Evolutionary conservation across 1,140 invertebrate species (phyloP), one percentile per base, ranked within the genome.

Genomic region (Papilio aristodemus): DNA sequence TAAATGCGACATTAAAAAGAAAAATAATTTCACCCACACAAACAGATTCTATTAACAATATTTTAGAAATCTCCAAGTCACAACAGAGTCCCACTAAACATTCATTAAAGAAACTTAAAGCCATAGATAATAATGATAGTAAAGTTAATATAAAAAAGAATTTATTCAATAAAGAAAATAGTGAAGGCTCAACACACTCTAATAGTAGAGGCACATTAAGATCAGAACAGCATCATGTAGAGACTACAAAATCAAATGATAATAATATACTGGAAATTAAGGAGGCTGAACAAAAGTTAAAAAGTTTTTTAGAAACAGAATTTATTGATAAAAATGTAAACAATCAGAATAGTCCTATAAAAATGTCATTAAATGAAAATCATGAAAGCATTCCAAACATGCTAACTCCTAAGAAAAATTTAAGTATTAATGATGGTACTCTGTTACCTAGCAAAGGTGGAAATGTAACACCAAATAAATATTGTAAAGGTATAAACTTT

Each of bases 401-500:
- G 0, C 27, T 38, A 62, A 22, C 17, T 37, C 36, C 59, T 37
- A 39, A 62, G 10, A 37, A 62, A 62, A 36, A 1, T 13, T 17
- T 38, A 39, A 6, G 19, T 36, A 19, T 17, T 37, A 14, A 60
- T 38, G 38, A 36, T 38, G n/a, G 27, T 32, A 11, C 43, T 50
- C 43, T 50, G 19, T 54, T 10, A 25, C 46, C 46, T 13, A 54
- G 46, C 9, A 54, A 54, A 54, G 19, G 46, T 54, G 46, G 46
- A 11, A 54, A 54, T 54, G 46, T 54, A 22, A 54, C 36, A 37
- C 59, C 59, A 22, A 36, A 62, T 32, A 19, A 37, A 38, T 62
- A 4, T 38, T 62, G 59, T 62, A 69, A 70, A 72, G 71, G 76
- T 78, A 71, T 54, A 13, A 22, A 13, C 0, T 37, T 17, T 67